Base-by-base conservation (phyloP, 1,140 invertebrate species). In the Eupristina koningsbergeri region DNA sequence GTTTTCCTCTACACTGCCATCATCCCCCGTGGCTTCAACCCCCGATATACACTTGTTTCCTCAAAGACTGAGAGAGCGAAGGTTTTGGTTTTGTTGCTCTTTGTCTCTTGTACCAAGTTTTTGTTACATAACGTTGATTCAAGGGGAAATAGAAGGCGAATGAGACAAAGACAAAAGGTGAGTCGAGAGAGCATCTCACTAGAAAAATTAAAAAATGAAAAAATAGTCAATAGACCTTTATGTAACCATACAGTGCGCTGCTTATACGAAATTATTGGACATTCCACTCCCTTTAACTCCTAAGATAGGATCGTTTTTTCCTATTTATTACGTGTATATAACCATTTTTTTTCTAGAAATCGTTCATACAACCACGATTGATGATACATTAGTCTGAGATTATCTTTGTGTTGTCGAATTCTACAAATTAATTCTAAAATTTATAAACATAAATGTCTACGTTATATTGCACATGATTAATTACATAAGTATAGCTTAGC, bases 251-350 rank as follows among this genome's bases (percentile, higher is more conserved):
- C 86, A 87, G 84, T 89, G 89, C 88, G 86, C 84, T 87, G 88
- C 89, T 88, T 87, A 88, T 87, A 88, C 86, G 88, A 88, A 89
- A 89, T 90, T 90, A 90, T 89, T 87, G 87, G 84, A 86, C 86
- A 87, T 89, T 87, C 84, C 86, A 85, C 31, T 29, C 50, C 19
- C 47, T 45, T 63, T 63, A 82, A 80, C 82, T 83, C 71, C 76
- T 84, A 77, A 3, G 26, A 74, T 45, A 39, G 0, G 3, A 58
- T 1, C 61, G 29, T 26, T 34, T 83, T 69, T 22, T 64, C 41
- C 13, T 26, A 58, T 58, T 22, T 26, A 53, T 53, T 17, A 17
- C 50, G 9, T 53, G n/a, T n/a, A 45, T 45, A 45, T 45, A 45
- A 7, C 41, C 11, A 45, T 45, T 45, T 7, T 58, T 58, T 58